Conservation (phyloP, 1,140 invertebrate species). For the Zaprionus ornatus region DNA sequence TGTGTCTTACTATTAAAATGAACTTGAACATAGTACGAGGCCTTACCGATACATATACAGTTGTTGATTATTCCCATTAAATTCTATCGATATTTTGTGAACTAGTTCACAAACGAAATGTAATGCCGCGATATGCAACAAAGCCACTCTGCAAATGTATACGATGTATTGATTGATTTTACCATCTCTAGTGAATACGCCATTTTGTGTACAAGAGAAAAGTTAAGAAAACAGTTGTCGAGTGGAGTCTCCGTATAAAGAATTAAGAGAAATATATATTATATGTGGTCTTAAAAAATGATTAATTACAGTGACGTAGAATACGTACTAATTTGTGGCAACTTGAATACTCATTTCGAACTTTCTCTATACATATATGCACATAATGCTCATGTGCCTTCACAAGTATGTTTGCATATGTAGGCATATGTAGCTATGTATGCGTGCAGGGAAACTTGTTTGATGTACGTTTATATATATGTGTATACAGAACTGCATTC, state of each 20-base stretch:
- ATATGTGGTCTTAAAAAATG: not conserved
- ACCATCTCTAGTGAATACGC: constrained; percentile 33
- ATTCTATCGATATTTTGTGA: not conserved
- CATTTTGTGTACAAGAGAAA: constrained; percentile 48
- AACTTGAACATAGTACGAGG: not conserved
- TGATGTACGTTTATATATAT: constrained; percentile 30
- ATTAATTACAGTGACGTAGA: not conserved
- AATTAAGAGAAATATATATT: not conserved
- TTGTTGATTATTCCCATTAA: not conserved
- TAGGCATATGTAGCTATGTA: constrained; percentile 9
- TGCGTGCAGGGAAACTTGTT: constrained; percentile 43
- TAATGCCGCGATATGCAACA: not conserved
- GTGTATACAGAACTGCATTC: not conserved
- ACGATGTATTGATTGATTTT: constrained; percentile 8
- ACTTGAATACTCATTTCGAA: no score
- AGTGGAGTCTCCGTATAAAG: not conserved
- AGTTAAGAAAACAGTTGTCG: constrained; percentile 26
- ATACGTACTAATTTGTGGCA: not conserved
- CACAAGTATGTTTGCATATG: constrained; percentile 15
- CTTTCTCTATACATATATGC: no score
- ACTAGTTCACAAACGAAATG: not conserved
- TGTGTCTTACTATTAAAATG: no score
- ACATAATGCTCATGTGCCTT: constrained; percentile 14
- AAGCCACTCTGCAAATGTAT: not conserved
- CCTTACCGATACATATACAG: not conserved